Conservation (phyloP, 1,140 invertebrate genomes). For the Drosophila melanica region DNA sequence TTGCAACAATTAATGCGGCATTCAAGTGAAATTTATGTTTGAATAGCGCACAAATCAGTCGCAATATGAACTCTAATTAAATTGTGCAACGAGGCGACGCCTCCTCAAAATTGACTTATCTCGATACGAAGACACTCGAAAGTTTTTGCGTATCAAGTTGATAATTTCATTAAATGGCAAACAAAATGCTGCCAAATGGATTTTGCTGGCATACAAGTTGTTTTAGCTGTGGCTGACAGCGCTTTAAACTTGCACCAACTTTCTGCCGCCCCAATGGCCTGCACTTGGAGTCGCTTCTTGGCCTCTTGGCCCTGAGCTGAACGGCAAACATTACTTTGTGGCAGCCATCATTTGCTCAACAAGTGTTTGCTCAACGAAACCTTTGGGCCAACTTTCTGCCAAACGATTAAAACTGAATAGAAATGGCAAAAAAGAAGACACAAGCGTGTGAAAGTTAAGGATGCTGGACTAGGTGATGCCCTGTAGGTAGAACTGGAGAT, state of each 20-base stretch:
- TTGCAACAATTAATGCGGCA: slow-evolving; percentile 71
- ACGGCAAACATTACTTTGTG: slow-evolving; percentile 78
- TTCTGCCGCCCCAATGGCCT: slow-evolving; percentile 11
- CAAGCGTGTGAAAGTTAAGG: not conserved
- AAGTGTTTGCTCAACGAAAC: slow-evolving; percentile 75
- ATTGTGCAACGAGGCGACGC: slow-evolving; percentile 44
- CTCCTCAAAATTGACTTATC: slow-evolving; percentile 64
- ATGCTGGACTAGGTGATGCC: not conserved
- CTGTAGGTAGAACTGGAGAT: not conserved
- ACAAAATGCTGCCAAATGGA: slow-evolving; percentile 60
- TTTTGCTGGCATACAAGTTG: slow-evolving; percentile 22
- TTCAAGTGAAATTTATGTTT: slow-evolving; percentile 59
- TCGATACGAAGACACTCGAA: slow-evolving; percentile 37
- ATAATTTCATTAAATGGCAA: slow-evolving; percentile 73
- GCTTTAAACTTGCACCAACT: slow-evolving; percentile 27
- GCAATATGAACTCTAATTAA: slow-evolving; percentile 63
- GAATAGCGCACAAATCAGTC: slow-evolving; percentile 68
- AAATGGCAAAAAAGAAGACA: slow-evolving; percentile 29
- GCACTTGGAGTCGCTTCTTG: not conserved
- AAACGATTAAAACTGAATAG: slow-evolving; percentile 48
- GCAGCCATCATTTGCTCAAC: slow-evolving; percentile 78
- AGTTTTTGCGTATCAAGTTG: slow-evolving; percentile 71
- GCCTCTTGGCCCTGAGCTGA: slow-evolving; percentile 28
- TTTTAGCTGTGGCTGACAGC: slow-evolving; percentile 33
- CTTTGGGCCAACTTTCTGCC: slow-evolving; percentile 60